Conservation (phyloP, 1,140 invertebrate species). For the Holotrichia oblita region DNA sequence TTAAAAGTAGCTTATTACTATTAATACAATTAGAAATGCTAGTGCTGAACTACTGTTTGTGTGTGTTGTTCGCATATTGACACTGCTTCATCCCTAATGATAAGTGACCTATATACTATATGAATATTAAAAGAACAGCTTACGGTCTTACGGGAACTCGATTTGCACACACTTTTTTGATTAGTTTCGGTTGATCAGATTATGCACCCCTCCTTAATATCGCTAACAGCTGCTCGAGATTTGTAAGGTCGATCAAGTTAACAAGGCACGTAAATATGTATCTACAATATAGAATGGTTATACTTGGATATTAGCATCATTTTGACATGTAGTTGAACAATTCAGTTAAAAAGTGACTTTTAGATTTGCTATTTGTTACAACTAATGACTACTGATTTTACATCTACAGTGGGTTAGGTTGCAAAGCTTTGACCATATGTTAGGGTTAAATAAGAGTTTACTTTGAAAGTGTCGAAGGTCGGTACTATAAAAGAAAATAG, state of each 20-base stretch:
- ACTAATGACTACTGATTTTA: too few relatives aligned
- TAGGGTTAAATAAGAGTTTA: too few relatives aligned
- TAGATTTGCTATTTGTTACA: too few relatives aligned
- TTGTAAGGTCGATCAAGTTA: neutral
- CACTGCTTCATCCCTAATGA: neutral
- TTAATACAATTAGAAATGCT: neutral
- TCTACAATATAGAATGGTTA: too few relatives aligned
- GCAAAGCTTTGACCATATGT: too few relatives aligned
- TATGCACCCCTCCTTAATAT: conserved; percentile 29
- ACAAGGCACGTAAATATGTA: neutral
- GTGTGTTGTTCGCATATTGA: neutral
- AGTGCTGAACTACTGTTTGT: neutral
- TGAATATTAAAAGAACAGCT: conserved; percentile 31
- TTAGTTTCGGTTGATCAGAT: conserved; percentile 22
- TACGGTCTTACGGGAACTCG: conserved; percentile 5
- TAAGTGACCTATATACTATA: conserved; percentile 29
- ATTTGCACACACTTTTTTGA: conserved; percentile 32
- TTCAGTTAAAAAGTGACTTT: too few relatives aligned
- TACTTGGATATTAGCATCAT: too few relatives aligned
- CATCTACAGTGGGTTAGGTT: too few relatives aligned
- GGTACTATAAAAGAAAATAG: too few relatives aligned
- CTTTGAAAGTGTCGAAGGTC: too few relatives aligned
- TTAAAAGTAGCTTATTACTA: neutral
- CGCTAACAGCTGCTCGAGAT: conserved; percentile 23
- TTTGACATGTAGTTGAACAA: too few relatives aligned